These are phyloP conservation scores for Suncus etruscus DNA, from an alignment of 2,113 vertebrate species.

Conservation along the genomic window DNA sequence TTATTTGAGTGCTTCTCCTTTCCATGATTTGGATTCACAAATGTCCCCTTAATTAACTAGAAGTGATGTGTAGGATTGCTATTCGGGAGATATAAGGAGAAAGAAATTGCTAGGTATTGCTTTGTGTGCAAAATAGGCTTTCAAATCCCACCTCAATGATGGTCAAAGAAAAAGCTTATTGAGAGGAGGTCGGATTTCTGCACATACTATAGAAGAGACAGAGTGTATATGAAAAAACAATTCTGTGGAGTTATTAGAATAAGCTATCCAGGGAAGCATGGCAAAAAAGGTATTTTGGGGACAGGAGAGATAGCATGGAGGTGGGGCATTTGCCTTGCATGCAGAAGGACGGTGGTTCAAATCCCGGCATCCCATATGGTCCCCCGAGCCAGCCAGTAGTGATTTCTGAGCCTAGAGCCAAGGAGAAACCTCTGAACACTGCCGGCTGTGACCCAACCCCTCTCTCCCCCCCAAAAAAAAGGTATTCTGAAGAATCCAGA, in stretches of 20 bases:
- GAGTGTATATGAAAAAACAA: too few species aligned
- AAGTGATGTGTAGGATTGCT: not conserved
- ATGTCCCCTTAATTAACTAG: not conserved
- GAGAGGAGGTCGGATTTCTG: not conserved
- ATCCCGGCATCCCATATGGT: too few species aligned
- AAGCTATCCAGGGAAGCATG: too few species aligned
- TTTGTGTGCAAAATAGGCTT: conserved; percentile 33
- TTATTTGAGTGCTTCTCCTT: not conserved
- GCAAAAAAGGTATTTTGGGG: not conserved
- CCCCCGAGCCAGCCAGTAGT: too few species aligned
- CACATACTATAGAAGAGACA: not conserved
- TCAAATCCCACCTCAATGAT: not conserved
- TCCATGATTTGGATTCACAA: not conserved
- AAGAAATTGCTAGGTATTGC: conserved; percentile 21
- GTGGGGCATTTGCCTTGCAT: too few species aligned
- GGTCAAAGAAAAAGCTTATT: conserved; percentile 33
- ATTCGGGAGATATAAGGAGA: not conserved
- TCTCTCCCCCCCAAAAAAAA: too few species aligned
- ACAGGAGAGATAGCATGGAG: not conserved
- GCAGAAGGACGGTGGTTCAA: too few species aligned
- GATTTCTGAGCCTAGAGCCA: too few species aligned
- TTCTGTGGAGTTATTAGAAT: too few species aligned
- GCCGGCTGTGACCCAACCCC: too few species aligned
- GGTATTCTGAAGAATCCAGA: not conserved
- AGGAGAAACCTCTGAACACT: too few species aligned